Conservation (phyloP, 2,888 invertebrate species). For the Callinectes sapidus region DNA sequence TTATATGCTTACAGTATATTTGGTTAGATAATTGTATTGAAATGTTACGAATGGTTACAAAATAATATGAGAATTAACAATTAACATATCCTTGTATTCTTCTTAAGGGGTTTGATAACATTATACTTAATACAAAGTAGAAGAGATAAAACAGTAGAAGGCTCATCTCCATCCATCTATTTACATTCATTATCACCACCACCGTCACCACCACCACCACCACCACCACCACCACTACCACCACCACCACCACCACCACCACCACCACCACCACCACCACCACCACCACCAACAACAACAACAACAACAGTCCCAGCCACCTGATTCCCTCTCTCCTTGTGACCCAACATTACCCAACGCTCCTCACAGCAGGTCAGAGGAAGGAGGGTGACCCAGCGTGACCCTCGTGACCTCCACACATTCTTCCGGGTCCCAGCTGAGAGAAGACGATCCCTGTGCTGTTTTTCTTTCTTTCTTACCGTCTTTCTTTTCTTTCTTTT, state of each 20-base stretch:
- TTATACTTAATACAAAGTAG: too few species aligned
- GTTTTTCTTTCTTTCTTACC: neutral
- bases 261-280: neutral
- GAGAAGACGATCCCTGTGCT: neutral
- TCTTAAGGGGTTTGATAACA: too few species aligned
- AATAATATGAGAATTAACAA: too few species aligned
- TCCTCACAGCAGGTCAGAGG: constrained; percentile 43
- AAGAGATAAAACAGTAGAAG: too few species aligned
- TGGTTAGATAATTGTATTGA: too few species aligned
- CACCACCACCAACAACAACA: neutral
- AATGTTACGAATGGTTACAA: too few species aligned
- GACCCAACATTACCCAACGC: constrained; percentile 47
- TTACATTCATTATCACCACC: neutral
- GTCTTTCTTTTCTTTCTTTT: neutral
- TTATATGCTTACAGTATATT: neutral
- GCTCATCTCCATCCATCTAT: too few species aligned
- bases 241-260: neutral
- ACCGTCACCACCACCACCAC: neutral
- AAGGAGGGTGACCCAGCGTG: constrained; percentile 45
- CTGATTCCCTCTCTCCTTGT: constrained; percentile 20
- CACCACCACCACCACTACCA: neutral
- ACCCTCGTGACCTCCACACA: neutral
- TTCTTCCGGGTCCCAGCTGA: constrained; percentile 29
- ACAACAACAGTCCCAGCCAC: neutral
- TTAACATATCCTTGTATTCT: too few species aligned